These are phyloP conservation scores for Melanerpes formicivorus DNA, from an alignment of 2,113 vertebrate genomes.

Conservation along the genomic window DNA sequence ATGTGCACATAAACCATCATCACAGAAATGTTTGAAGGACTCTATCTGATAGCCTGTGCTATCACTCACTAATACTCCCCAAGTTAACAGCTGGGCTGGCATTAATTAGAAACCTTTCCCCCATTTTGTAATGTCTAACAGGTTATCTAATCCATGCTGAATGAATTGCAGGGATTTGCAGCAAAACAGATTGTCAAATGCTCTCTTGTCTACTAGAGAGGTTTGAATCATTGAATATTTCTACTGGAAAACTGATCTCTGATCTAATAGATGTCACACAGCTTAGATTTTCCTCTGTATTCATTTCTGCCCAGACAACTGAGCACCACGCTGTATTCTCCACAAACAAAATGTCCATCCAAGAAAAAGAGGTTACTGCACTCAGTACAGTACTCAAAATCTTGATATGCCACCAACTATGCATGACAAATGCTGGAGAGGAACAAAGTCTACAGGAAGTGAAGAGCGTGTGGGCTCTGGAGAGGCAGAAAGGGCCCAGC, in stretches of 20 bases:
- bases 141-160: slow-evolving; percentile 28
- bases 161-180: slow-evolving; percentile 13
- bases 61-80: neutral
- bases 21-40: neutral
- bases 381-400: slow-evolving; percentile 41
- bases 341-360: slow-evolving; percentile 69
- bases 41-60: neutral
- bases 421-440: slow-evolving; percentile 52
- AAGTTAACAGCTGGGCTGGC: slow-evolving; percentile 31
- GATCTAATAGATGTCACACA: slow-evolving; percentile 45
- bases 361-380: slow-evolving; percentile 56
- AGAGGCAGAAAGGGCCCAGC: neutral
- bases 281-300: slow-evolving; percentile 43
- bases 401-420: slow-evolving; percentile 57
- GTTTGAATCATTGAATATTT: slow-evolving; percentile 48
- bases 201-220: slow-evolving; percentile 1
- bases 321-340: slow-evolving; percentile 37
- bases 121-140: slow-evolving; percentile 8
- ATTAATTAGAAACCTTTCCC: slow-evolving; percentile 35
- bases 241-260: slow-evolving; percentile 51
- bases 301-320: slow-evolving; percentile 35
- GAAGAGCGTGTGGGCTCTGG: neutral
- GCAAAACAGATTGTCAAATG: slow-evolving; percentile 54
- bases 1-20: neutral
- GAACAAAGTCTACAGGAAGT: slow-evolving; percentile 31